These are phyloP conservation scores for Myanophis thanlyinensis DNA, from an alignment of 2,113 vertebrate species.

Conservation along the genomic window DNA sequence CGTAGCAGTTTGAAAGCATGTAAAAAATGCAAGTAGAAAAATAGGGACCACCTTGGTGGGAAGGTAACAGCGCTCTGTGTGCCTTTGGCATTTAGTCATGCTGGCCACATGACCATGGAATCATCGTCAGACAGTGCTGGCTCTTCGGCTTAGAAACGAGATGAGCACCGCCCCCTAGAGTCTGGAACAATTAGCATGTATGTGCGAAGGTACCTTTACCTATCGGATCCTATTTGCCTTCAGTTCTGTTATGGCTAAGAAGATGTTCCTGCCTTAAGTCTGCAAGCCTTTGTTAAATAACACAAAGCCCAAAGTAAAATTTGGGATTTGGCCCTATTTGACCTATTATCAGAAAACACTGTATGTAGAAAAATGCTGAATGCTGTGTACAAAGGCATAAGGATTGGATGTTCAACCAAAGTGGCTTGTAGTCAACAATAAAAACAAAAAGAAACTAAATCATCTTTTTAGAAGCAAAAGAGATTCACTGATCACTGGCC, in stretches of 20 bases:
- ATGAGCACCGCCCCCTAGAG: too few species aligned
- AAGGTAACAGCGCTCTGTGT: too few species aligned
- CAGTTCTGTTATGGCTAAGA: not conserved
- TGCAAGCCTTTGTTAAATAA: not conserved
- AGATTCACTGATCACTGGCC: not conserved
- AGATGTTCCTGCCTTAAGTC: not conserved
- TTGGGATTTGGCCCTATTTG: not conserved
- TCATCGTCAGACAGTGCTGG: too few species aligned
- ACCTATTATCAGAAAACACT: not conserved
- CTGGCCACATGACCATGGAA: too few species aligned
- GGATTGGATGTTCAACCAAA: not conserved
- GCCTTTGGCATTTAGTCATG: too few species aligned
- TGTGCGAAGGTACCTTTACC: too few species aligned
- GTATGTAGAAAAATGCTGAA: not conserved
- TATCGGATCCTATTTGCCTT: not conserved
- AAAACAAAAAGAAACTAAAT: not conserved
- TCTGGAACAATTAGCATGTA: too few species aligned
- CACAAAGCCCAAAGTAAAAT: not conserved
- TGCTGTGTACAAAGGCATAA: not conserved
- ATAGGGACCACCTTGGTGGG: too few species aligned
- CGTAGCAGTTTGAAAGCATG: too few species aligned
- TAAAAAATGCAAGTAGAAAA: too few species aligned
- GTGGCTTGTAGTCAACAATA: too few species aligned
- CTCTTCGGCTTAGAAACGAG: too few species aligned
- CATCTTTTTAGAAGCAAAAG: not conserved